Evolutionary conservation across 2,797 vertebrate genomes (phyloP).

Genomic region (Crossoptilon crossoptilon): DNA sequence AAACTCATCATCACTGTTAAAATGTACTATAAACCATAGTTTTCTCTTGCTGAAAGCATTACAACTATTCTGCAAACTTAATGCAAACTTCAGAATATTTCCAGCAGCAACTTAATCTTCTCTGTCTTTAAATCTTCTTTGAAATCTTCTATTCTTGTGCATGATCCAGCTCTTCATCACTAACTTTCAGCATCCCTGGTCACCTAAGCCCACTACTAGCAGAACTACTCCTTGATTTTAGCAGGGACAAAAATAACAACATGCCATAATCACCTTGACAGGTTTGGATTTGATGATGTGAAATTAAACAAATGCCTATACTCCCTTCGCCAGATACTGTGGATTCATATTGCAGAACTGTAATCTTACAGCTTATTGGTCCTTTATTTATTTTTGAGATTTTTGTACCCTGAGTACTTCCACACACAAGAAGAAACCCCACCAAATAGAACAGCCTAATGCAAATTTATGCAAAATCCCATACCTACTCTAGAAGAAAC

Average conservation of each 20-base stretch:
- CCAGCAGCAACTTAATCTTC: not conserved
- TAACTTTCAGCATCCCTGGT: constrained; percentile 21
- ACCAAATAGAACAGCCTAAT: not conserved
- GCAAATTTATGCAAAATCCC: not conserved
- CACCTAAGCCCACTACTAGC: constrained; percentile 16
- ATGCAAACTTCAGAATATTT: not conserved
- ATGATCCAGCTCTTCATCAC: not conserved
- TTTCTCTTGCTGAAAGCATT: not conserved
- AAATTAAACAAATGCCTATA: constrained; percentile 38
- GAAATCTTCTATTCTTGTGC: not conserved
- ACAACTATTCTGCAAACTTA: not conserved
- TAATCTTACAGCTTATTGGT: not conserved
- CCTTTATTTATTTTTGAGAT: not conserved
- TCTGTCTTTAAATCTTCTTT: not conserved
- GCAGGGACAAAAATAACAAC: constrained; percentile 51
- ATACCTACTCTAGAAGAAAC: not conserved
- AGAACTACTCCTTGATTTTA: constrained; percentile 38
- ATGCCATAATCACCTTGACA: constrained; percentile 3
- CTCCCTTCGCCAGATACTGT: not conserved
- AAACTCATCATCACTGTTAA: not conserved
- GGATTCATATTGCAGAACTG: not conserved
- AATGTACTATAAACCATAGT: not conserved
- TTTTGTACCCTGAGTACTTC: not conserved
- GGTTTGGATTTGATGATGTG: constrained; percentile 37
- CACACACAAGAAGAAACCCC: not conserved